Percentiles rank a stretch among this genome's conserved stretches.
Conservation (phyloP, 2,113 vertebrate genomes). For the Corythornis madagascariensis region DNA sequence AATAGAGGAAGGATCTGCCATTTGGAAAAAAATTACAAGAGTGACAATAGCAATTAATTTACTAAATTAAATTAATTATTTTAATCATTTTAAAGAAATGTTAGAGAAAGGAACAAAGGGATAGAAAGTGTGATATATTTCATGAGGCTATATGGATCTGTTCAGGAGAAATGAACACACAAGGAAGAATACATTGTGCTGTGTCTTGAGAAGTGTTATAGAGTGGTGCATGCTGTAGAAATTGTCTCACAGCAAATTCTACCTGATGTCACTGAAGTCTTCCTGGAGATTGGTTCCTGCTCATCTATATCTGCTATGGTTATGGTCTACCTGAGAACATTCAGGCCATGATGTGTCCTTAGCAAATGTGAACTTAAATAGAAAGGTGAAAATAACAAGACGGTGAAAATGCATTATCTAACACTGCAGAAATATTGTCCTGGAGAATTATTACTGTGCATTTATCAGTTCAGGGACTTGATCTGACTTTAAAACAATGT, state of each 20-base stretch:
- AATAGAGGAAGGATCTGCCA: background rate
- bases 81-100: background rate
- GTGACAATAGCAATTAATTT: background rate
- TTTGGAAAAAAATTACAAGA: background rate
- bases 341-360: background rate
- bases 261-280: background rate
- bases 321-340: background rate
- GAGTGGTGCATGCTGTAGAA: background rate
- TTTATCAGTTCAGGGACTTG: background rate
- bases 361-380: background rate
- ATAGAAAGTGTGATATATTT: background rate
- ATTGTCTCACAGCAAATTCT: background rate
- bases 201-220: background rate
- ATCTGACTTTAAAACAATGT: background rate
- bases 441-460: background rate
- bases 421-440: background rate
- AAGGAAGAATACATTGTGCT: background rate
- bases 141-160: background rate
- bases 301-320: background rate
- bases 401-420: background rate
- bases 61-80: too few species aligned
- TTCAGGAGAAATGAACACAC: background rate
- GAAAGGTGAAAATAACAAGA: rapidly evolving
- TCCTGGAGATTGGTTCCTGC: rapidly evolving
- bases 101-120: background rate